These are phyloP conservation scores for Chymomyza fuscimana DNA, from an alignment of 2,888 invertebrate genomes.

Conservation along the genomic window DNA sequence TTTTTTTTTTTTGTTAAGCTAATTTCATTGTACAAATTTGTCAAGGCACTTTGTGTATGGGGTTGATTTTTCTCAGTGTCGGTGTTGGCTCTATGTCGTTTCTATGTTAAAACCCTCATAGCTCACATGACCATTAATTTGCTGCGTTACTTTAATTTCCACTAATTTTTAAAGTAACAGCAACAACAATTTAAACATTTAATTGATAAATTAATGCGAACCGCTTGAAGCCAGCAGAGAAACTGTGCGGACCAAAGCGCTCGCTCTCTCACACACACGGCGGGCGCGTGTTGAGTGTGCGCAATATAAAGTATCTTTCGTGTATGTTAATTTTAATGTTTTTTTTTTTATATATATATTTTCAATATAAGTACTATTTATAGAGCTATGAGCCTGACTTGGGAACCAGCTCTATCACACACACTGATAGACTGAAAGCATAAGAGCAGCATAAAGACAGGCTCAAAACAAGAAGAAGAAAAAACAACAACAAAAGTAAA, in stretches of 20 bases:
- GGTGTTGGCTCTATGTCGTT: slow-evolving; percentile 1
- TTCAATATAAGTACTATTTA: too few relatives aligned
- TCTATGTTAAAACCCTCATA: slow-evolving; percentile 4
- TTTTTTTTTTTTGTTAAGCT: slow-evolving; percentile 7
- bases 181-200: slow-evolving; percentile 43
- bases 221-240: slow-evolving; percentile 53
- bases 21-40: slow-evolving; percentile 22
- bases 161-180: slow-evolving; percentile 8
- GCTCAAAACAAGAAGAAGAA: slow-evolving; percentile 1
- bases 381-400: slow-evolving; percentile 11
- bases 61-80: slow-evolving; percentile 8
- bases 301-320: background rate
- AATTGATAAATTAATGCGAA: slow-evolving; percentile 64
- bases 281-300: slow-evolving; percentile 1
- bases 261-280: slow-evolving; percentile 1
- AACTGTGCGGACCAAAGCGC: slow-evolving; percentile 35
- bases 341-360: background rate
- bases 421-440: slow-evolving; percentile 37
- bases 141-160: background rate
- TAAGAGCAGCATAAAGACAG: slow-evolving; percentile 13
- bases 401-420: slow-evolving; percentile 50
- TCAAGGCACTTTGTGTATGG: slow-evolving; percentile 52
- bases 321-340: slow-evolving; percentile 8
- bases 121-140: slow-evolving; percentile 43
- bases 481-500: slow-evolving; percentile 46